Percentiles rank a stretch among this genome's conserved stretches.
These are phyloP conservation scores for Coturnix japonica DNA, from an alignment of 2,113 vertebrate genomes.

Conservation along the genomic window DNA sequence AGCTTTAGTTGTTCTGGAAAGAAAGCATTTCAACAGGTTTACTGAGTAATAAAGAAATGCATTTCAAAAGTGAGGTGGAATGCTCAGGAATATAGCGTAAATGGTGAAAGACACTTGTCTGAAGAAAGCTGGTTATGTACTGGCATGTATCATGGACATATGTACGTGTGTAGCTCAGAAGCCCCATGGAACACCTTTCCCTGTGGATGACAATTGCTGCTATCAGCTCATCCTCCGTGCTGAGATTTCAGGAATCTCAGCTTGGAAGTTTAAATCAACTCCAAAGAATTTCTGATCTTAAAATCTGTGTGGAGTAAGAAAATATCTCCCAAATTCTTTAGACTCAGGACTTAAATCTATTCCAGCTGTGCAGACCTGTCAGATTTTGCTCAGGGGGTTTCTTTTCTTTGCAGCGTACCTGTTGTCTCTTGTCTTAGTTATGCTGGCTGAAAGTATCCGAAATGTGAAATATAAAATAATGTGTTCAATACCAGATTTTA, in stretches of 20 bases:
- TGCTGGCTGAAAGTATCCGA: neutral
- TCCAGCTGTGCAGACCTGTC: constrained; percentile 16
- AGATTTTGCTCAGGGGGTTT: neutral
- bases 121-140: neutral
- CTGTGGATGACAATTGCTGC: neutral
- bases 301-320: neutral
- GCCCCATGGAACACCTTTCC: neutral
- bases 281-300: neutral
- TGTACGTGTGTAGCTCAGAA: neutral
- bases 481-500: neutral
- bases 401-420: neutral
- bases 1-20: neutral
- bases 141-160: neutral
- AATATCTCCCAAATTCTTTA: neutral
- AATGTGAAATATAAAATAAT: neutral
- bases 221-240: neutral
- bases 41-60: constrained; percentile 4
- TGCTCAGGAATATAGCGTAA: neutral
- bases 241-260: neutral
- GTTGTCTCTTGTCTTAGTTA: neutral
- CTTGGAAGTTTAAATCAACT: neutral
- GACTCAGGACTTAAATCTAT: neutral
- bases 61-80: constrained; percentile 1
- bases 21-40: neutral
- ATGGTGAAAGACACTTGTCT: neutral